Percentiles rank a stretch among this genome's conserved stretches.
phyloP scores from a whole-genome alignment of 30 jellyfish, hydroid and myxozoan genomes.

The Aurelia sp. region DNA sequence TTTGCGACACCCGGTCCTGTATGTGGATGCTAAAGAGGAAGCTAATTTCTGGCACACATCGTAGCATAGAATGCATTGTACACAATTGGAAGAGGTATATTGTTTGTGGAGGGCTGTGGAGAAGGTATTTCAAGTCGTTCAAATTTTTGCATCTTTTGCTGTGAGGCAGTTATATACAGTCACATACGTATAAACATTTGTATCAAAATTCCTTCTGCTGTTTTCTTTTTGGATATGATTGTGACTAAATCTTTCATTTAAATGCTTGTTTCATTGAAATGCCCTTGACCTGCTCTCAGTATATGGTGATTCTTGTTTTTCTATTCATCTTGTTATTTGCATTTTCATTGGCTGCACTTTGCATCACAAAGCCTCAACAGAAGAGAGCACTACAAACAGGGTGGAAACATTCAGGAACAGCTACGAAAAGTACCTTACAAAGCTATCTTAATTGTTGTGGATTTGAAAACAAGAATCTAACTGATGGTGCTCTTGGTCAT shows the following conservation, averaged over 20 bases:
- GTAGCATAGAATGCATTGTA: no score
- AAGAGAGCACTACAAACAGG: conserved; percentile 70
- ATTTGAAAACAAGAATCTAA: conserved; percentile 57
- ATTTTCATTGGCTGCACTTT: conserved; percentile 96
- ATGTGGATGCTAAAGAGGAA: no score
- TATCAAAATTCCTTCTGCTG: no score
- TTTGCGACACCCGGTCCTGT: no score
- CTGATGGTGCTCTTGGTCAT: conserved; percentile 64
- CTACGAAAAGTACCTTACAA: conserved; percentile 74
- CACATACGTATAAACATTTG: no score
- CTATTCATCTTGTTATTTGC: conserved; percentile 83
- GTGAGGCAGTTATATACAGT: no score
- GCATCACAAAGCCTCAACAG: conserved; percentile 77
- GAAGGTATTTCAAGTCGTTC: no score
- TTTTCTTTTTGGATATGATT: not conserved
- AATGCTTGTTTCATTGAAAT: not conserved
- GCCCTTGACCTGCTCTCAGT: conserved; percentile 72
- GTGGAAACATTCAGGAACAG: conserved; percentile 65
- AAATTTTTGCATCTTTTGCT: no score
- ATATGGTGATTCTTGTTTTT: conserved; percentile 76
- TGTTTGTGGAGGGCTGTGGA: no score
- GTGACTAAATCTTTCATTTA: no score
- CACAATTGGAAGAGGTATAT: no score
- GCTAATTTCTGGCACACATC: no score
- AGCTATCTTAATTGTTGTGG: conserved; percentile 91